Conservation (phyloP, 2,888 invertebrate genomes). For the Reticulitermes lucifugus region DNA sequence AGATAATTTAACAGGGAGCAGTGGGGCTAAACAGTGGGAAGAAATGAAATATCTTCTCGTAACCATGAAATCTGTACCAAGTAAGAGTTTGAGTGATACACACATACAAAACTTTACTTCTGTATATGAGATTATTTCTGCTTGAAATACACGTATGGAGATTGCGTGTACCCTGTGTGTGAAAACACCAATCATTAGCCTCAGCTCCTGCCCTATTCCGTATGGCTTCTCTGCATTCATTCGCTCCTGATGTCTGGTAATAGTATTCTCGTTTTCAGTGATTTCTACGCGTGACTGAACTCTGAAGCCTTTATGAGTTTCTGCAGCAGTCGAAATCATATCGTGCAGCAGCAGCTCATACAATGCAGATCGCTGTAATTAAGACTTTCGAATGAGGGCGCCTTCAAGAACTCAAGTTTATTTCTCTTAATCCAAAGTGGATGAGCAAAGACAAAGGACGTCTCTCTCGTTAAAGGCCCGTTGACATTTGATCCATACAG, state of each 20-base stretch:
- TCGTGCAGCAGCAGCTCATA: background rate
- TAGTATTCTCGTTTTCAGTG: background rate
- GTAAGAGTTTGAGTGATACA: no score
- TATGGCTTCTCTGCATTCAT: background rate
- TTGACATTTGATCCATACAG: background rate
- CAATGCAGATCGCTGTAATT: constrained; percentile 39
- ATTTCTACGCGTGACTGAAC: constrained; percentile 1
- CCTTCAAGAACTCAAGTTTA: constrained; percentile 26
- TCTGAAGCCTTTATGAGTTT: constrained; percentile 24
- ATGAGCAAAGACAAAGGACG: constrained; percentile 36
- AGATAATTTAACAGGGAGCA: no score
- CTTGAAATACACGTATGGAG: no score
- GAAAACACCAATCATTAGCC: background rate
- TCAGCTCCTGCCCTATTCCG: background rate
- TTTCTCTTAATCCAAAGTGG: constrained; percentile 35
- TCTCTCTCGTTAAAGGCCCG: constrained; percentile 31
- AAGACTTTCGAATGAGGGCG: constrained; percentile 13
- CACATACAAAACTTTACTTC: no score
- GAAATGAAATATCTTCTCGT: no score
- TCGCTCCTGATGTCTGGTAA: background rate
- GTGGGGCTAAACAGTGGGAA: no score
- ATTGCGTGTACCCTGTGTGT: no score
- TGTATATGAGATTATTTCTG: no score
- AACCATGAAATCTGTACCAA: no score
- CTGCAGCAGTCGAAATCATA: background rate